Conservation (phyloP, 2,888 invertebrate genomes). For the Petrolisthes manimaculis region DNA sequence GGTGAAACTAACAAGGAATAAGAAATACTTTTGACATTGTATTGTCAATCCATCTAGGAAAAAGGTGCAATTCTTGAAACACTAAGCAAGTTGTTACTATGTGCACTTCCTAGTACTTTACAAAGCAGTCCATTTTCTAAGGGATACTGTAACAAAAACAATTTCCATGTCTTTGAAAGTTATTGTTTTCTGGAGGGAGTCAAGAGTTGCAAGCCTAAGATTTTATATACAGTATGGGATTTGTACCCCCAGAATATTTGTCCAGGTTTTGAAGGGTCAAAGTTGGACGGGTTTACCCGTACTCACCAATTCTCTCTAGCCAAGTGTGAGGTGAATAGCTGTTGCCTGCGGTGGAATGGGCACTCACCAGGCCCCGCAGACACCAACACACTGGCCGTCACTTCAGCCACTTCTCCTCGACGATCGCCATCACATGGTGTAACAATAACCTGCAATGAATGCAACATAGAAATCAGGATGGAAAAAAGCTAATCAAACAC, state of each 20-base stretch:
- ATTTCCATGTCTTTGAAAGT: too few species aligned
- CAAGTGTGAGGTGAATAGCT: slow-evolving; percentile 76
- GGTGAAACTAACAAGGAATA: background rate
- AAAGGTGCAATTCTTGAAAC: too few species aligned
- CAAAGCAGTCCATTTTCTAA: too few species aligned
- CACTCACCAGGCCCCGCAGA: slow-evolving; percentile 83
- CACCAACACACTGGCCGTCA: slow-evolving; percentile 75
- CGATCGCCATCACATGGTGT: slow-evolving; percentile 68
- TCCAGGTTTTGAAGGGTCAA: too few species aligned
- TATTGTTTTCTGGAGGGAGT: too few species aligned
- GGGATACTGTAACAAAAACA: too few species aligned
- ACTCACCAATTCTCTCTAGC: slow-evolving; percentile 47
- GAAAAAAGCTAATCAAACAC: too few species aligned
- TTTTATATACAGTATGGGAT: too few species aligned
- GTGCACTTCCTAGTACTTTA: too few species aligned
- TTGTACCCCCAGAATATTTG: too few species aligned
- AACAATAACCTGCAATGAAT: slow-evolving; percentile 74
- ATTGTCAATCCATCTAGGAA: background rate
- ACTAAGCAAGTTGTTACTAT: too few species aligned
- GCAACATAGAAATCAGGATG: background rate
- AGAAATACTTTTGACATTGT: background rate
- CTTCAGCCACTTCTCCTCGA: slow-evolving; percentile 77
- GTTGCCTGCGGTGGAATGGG: slow-evolving; percentile 82
- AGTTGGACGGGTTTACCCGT: background rate
- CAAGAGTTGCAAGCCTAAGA: too few species aligned